A percentile compares a stretch with the other conserved stretches of the same genome.
phyloP scores from a whole-genome alignment of 2,888 invertebrate species.

The Keiferia lycopersicella region DNA sequence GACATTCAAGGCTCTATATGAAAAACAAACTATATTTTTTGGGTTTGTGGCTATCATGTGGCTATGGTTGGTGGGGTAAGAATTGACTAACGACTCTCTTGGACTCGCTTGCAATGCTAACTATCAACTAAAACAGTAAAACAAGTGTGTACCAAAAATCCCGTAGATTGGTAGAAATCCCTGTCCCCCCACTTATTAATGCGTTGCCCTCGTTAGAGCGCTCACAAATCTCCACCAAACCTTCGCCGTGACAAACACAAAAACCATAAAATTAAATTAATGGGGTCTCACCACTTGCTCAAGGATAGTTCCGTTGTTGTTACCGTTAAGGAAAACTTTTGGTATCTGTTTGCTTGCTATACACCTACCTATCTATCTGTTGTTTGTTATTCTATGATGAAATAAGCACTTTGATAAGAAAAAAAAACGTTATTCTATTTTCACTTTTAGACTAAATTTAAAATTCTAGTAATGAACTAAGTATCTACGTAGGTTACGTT shows the following conservation, averaged over 20 bases:
- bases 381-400: not conserved
- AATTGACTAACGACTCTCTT: too few species aligned
- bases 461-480: too few species aligned
- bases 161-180: conserved; percentile 33
- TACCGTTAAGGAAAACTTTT: conserved; percentile 64
- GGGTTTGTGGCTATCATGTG: too few species aligned
- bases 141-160: not conserved
- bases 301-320: conserved; percentile 46
- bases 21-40: too few species aligned
- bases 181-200: conserved; percentile 56
- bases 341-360: conserved; percentile 38
- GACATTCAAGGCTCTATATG: too few species aligned
- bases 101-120: too few species aligned
- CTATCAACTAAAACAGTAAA: too few species aligned
- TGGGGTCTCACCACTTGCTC: conserved; percentile 64
- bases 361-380: not conserved
- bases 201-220: conserved; percentile 63
- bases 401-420: too few species aligned
- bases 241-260: conserved; percentile 78
- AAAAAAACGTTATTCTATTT: too few species aligned
- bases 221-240: conserved; percentile 72
- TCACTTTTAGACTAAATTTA: too few species aligned
- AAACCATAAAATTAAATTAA: conserved; percentile 82
- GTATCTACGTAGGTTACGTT: too few species aligned
- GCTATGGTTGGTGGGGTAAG: too few species aligned